Base-by-base conservation (phyloP, 2,113 vertebrate species). In the Suricata suricatta region DNA sequence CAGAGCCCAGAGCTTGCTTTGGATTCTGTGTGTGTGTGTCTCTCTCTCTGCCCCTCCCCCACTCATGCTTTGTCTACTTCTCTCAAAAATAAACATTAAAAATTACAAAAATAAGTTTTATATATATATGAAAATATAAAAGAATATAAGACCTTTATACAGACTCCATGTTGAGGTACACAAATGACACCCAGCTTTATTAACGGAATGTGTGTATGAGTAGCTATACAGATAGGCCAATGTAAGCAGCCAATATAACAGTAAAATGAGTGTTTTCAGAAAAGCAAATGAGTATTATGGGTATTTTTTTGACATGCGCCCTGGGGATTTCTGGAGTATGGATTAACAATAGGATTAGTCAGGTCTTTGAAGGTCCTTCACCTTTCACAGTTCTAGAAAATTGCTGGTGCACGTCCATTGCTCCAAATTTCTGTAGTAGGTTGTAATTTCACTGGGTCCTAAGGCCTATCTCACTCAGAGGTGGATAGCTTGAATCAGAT, bases 391-490 rank as follows among this genome's bases (percentile, higher is more conserved):
- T 93, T 97, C 69, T 77, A 93, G 96, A 76, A 94, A 95, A 97
- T 92, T 95, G 89, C 88, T 96, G 84, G 91, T 95, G 50, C 50
- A 13, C 12, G 98, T 97, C 94, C 97, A 88, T 91, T 88, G n/a
- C 14, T 92, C 84, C 17, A 14, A 92, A 83, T 77, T 96, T 97
- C 92, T 38, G 17, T 3, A 41, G 25, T 9, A 44, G 19, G 4
- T 10, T 50, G 38, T 76, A 96, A 95, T 93, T 97, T 98, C 95
- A 81, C 95, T 92, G 52, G 71, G 90, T 97, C 96, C 98, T 87
- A 96, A 63, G 93, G 96, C 94, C 80, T 97, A 89, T 96, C 92
- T 97, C 95, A 90, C 90, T 98, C 96, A 96, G 97, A 98, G 97
- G 92, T 89, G 96, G 96, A 95, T 91, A 97, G 79, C 80, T 90